Evolutionary conservation across 2,113 vertebrate genomes (phyloP).

Genomic region (Halichoerus grypus): DNA sequence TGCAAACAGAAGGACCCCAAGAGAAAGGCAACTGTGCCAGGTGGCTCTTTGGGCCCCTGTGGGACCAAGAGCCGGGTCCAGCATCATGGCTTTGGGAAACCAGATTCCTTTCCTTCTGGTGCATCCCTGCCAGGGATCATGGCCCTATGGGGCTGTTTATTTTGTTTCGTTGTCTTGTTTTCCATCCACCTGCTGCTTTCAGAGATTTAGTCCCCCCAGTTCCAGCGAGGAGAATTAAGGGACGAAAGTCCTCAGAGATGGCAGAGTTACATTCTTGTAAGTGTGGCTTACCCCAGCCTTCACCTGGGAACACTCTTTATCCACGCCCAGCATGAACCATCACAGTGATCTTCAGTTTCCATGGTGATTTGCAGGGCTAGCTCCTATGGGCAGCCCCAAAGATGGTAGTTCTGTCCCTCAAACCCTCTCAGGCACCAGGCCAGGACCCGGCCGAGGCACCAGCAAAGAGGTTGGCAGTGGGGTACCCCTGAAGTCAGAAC

Average conservation of each 20-base stretch:
- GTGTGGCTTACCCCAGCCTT: background rate
- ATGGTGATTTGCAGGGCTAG: background rate
- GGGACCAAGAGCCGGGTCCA: background rate
- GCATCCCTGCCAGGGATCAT: background rate
- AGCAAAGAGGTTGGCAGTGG: background rate
- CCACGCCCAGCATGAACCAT: background rate
- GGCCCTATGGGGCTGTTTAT: background rate
- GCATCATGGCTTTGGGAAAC: background rate
- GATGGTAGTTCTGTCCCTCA: background rate
- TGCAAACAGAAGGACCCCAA: background rate
- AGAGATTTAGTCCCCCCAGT: background rate
- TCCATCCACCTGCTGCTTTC: background rate
- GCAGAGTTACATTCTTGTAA: background rate
- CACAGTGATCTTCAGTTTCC: background rate
- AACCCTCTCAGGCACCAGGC: background rate
- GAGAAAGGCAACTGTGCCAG: background rate
- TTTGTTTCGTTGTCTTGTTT: constrained; percentile 13
- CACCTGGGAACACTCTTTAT: background rate
- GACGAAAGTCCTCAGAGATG: background rate
- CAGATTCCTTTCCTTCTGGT: background rate
- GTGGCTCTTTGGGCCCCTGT: background rate
- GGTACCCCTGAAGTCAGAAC: background rate
- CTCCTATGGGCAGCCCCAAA: background rate
- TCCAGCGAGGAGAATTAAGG: background rate
- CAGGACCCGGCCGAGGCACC: background rate